Evolutionary conservation across 1,140 invertebrate genomes (phyloP).

Genomic region (Periplaneta americana): DNA sequence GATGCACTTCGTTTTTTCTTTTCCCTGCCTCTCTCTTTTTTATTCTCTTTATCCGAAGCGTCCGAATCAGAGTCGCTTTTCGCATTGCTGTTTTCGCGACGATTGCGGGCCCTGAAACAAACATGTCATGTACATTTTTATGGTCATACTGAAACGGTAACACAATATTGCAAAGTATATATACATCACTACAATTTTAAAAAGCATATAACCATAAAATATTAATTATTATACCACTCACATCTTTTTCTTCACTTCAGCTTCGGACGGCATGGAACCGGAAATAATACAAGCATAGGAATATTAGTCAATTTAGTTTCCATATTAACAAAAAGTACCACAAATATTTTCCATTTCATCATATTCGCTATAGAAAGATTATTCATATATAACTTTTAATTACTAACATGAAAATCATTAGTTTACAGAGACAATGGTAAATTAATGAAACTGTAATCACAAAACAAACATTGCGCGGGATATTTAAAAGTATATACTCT

Average conservation of each 20-base stretch:
- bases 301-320: too few species aligned
- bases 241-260: not conserved
- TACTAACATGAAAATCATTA: too few species aligned
- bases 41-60: slow-evolving; percentile 60
- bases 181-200: not conserved
- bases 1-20: slow-evolving; percentile 60
- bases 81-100: slow-evolving; percentile 42
- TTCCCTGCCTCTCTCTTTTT: slow-evolving; percentile 54
- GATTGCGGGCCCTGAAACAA: slow-evolving; percentile 51
- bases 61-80: slow-evolving; percentile 46
- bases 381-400: too few species aligned
- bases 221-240: not conserved
- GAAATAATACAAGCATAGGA: too few species aligned
- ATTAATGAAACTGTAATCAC: too few species aligned
- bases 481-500: too few species aligned
- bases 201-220: not conserved
- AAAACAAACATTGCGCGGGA: too few species aligned
- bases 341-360: too few species aligned
- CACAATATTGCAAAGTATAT: not conserved
- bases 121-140: not conserved
- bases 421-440: too few species aligned
- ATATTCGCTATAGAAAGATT: too few species aligned
- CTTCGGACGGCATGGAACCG: not conserved
- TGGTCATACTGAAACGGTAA: not conserved
- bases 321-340: too few species aligned